phyloP scores from a whole-genome alignment of 2,113 vertebrate species.

The Brachionichthys hirsutus region DNA sequence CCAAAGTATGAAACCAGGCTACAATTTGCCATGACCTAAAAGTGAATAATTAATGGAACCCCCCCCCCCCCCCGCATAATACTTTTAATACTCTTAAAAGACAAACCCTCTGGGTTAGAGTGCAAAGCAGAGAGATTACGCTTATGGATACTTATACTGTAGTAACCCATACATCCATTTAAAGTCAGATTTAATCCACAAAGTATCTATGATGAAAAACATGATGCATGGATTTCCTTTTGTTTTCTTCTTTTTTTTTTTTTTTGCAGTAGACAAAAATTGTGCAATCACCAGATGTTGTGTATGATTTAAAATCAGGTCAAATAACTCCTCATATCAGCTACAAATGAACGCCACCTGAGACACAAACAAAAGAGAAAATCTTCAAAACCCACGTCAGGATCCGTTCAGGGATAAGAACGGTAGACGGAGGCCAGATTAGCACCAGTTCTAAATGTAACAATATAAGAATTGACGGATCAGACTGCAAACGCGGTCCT shows the following conservation, averaged over 20 bases:
- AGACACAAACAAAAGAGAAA: conserved; percentile 30
- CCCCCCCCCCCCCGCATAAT: conserved; percentile 53
- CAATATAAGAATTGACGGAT: conserved; percentile 11
- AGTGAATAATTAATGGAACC: conserved; percentile 68
- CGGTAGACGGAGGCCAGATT: conserved; percentile 7
- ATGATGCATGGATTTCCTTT: conserved; percentile 62
- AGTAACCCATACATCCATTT: conserved; percentile 72
- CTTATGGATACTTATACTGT: conserved; percentile 55
- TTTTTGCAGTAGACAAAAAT: conserved; percentile 30
- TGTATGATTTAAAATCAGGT: conserved; percentile 48
- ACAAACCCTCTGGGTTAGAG: conserved; percentile 48
- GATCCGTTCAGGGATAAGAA: conserved; percentile 15
- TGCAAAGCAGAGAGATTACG: conserved; percentile 52
- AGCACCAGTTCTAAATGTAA: conserved; percentile 4
- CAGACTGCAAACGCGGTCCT: conserved; percentile 7
- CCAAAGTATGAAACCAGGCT: conserved; percentile 35
- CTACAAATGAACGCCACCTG: conserved; percentile 33
- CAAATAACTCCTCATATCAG: conserved; percentile 37
- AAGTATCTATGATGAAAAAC: conserved; percentile 58
- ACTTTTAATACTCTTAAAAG: conserved; percentile 67
- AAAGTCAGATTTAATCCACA: conserved; percentile 74
- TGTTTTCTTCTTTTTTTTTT: conserved; percentile 19
- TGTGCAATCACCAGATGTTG: conserved; percentile 67
- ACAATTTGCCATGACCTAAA: conserved; percentile 55
- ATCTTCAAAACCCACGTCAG: conserved; percentile 35